A percentile compares a stretch with the other conserved stretches of the same genome.
Evolutionary conservation across 35 echinoderm and acorn worm species (phyloP).

Genomic region (Ophiothrix spiculata): DNA sequence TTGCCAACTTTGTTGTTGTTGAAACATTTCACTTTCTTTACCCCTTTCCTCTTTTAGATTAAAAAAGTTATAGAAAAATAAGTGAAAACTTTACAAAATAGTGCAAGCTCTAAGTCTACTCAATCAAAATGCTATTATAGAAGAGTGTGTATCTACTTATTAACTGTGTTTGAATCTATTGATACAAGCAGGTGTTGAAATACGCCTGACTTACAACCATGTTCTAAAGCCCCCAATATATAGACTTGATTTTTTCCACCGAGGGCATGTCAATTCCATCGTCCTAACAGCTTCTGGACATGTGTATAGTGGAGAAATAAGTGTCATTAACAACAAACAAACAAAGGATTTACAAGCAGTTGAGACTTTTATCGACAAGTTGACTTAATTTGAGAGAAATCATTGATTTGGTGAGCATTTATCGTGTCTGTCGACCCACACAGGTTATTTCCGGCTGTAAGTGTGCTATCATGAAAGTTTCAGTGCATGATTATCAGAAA

Average conservation of each 20-base stretch:
- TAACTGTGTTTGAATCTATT: constrained; percentile 8
- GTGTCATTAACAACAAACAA: neutral
- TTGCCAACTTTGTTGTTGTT: too few species aligned
- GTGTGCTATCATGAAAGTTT: neutral
- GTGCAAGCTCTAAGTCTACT: too few species aligned
- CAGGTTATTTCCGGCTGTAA: neutral
- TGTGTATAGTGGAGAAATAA: neutral
- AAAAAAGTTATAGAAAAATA: too few species aligned
- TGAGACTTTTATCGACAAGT: neutral
- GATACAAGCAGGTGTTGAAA: neutral
- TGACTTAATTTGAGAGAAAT: neutral
- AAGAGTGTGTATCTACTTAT: neutral
- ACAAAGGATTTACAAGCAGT: neutral
- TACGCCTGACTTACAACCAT: neutral
- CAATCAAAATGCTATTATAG: too few species aligned
- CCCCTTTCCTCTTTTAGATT: too few species aligned
- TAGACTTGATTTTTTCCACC: neutral
- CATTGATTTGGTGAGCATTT: neutral
- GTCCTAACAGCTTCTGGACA: neutral
- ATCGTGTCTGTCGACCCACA: neutral
- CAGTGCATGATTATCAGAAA: neutral
- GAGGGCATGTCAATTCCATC: neutral
- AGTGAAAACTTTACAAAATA: too few species aligned
- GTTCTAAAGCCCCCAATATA: too few species aligned
- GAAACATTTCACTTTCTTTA: too few species aligned